A percentile compares a stretch with the other conserved stretches of the same genome.
Conservation (phyloP, 2,888 invertebrate species). For the Lamellibrachia columna region DNA sequence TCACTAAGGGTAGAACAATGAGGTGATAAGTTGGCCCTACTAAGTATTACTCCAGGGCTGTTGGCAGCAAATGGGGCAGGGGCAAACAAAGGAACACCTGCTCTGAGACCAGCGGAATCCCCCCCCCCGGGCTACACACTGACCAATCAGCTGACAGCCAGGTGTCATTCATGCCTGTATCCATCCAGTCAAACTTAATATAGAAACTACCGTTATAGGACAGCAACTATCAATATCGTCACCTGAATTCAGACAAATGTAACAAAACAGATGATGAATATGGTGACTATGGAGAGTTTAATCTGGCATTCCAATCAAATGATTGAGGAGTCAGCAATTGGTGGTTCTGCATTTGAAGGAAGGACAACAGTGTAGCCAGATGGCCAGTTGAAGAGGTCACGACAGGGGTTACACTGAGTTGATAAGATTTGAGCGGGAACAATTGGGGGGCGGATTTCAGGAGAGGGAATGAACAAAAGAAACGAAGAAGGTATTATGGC, state of each 20-base stretch:
- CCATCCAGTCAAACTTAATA: neutral
- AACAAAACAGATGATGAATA: neutral
- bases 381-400: neutral
- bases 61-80: neutral
- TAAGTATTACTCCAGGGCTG: neutral
- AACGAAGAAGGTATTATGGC: neutral
- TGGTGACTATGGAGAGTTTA: neutral
- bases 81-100: conserved; percentile 12
- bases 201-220: conserved; percentile 9
- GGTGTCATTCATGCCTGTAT: neutral
- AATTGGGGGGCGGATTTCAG: neutral
- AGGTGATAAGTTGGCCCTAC: neutral
- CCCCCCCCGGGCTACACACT: neutral
- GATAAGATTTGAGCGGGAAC: neutral
- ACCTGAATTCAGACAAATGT: neutral
- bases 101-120: neutral
- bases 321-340: neutral
- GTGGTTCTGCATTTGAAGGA: neutral
- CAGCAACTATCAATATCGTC: neutral
- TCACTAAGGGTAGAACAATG: neutral
- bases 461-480: neutral
- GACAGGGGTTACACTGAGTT: neutral
- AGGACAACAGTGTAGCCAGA: neutral
- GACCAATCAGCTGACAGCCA: neutral
- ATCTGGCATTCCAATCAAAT: conserved; percentile 16